A percentile compares a stretch with the other conserved stretches of the same genome.
Evolutionary conservation across 1,140 invertebrate species (phyloP).

Genomic region (Adoxophyes honmai): DNA sequence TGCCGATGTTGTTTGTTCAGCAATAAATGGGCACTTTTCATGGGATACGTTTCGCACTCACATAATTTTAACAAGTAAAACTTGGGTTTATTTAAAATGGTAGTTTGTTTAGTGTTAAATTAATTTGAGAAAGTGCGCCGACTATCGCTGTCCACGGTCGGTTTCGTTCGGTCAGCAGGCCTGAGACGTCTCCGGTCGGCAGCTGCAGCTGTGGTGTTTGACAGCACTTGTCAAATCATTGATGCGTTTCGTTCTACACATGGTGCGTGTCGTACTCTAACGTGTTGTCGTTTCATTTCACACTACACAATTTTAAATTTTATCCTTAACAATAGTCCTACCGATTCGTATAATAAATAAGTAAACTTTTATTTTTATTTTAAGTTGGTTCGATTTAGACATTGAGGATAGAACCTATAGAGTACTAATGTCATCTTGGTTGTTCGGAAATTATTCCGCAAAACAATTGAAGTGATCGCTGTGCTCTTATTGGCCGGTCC

Average conservation of each 20-base stretch:
- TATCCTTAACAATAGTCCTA: too few relatives aligned
- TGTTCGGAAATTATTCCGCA: too few relatives aligned
- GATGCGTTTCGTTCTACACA: not conserved
- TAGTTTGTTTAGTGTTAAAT: not conserved
- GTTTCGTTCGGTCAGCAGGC: not conserved
- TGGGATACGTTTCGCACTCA: constrained; percentile 18
- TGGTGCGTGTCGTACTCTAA: too few relatives aligned
- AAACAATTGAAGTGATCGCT: too few relatives aligned
- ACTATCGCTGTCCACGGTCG: not conserved
- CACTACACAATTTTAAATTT: too few relatives aligned
- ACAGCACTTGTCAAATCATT: not conserved
- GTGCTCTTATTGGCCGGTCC: too few relatives aligned
- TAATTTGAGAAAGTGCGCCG: not conserved
- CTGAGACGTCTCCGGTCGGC: not conserved
- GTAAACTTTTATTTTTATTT: too few relatives aligned
- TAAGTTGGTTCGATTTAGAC: too few relatives aligned
- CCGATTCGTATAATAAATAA: too few relatives aligned
- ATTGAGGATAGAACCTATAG: too few relatives aligned
- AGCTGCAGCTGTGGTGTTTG: constrained; percentile 1
- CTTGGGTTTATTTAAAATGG: not conserved
- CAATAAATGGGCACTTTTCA: constrained; percentile 24
- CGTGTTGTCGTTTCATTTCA: too few relatives aligned
- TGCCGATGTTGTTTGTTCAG: constrained; percentile 20
- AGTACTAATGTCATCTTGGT: too few relatives aligned
- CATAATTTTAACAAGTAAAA: constrained; percentile 15